Conservation (phyloP, 2,797 vertebrate genomes). For the Ctenopoma multispine region DNA sequence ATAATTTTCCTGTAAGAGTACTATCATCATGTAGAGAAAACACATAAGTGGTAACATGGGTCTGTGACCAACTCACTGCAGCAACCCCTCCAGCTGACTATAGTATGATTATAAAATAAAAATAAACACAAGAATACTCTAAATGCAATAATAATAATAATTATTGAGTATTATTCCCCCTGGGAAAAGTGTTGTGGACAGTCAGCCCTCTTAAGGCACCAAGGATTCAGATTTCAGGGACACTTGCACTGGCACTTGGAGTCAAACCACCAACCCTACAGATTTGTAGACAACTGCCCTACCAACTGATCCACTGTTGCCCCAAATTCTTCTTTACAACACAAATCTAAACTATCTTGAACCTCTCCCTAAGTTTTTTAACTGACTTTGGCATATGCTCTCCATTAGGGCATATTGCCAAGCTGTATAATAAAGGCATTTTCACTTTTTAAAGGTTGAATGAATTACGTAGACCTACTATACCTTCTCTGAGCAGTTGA, state of each 20-base stretch:
- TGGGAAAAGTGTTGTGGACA: too few species aligned
- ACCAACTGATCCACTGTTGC: too few species aligned
- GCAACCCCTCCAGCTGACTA: slow-evolving; percentile 1
- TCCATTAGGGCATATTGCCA: slow-evolving; percentile 48
- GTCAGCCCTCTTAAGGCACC: too few species aligned
- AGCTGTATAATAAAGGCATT: slow-evolving; percentile 38
- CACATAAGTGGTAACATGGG: background rate
- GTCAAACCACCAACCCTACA: too few species aligned
- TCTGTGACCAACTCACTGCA: slow-evolving; percentile 11
- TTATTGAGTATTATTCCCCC: too few species aligned
- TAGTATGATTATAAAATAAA: slow-evolving; percentile 5
- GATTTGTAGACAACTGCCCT: too few species aligned
- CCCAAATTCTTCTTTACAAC: background rate
- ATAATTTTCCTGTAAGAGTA: slow-evolving; percentile 20
- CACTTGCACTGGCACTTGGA: too few species aligned
- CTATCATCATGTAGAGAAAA: slow-evolving; percentile 8
- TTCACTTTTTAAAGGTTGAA: slow-evolving; percentile 55
- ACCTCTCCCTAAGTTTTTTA: slow-evolving; percentile 15
- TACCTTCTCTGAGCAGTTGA: slow-evolving; percentile 38
- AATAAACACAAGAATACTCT: slow-evolving; percentile 7
- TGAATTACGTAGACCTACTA: slow-evolving; percentile 49
- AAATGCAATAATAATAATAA: background rate
- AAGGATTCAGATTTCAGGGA: too few species aligned
- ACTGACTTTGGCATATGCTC: slow-evolving; percentile 34
- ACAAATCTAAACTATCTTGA: slow-evolving; percentile 13